phyloP scores from a whole-genome alignment of 1,140 invertebrate genomes.

The Macrotrachela quadricornifera region DNA sequence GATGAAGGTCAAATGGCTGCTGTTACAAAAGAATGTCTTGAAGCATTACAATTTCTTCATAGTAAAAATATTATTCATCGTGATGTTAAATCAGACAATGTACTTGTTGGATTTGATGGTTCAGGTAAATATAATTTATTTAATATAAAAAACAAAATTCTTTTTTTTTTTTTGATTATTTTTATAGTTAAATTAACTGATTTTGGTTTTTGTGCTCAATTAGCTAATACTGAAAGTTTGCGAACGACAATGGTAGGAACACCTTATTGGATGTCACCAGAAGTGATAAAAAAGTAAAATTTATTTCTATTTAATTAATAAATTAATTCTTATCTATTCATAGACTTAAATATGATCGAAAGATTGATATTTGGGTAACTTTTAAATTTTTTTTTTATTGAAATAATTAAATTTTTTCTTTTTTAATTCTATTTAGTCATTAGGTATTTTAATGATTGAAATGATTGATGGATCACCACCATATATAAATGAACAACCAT shows the following conservation, averaged over 20 bases:
- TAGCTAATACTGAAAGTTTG: constrained; percentile 20
- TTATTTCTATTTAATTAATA: too few relatives aligned
- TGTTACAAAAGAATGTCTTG: constrained; percentile 43
- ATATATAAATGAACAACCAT: constrained; percentile 27
- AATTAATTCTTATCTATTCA: too few relatives aligned
- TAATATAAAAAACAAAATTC: neutral
- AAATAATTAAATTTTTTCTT: constrained; percentile 12
- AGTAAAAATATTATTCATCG: constrained; percentile 11
- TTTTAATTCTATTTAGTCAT: constrained; percentile 29
- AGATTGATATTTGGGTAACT: neutral
- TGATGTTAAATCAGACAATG: constrained; percentile 33
- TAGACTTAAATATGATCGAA: too few relatives aligned
- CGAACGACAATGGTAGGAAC: constrained; percentile 30
- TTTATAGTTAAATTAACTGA: constrained; percentile 25
- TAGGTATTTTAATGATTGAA: constrained; percentile 31
- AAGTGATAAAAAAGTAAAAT: constrained; percentile 15
- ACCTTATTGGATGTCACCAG: constrained; percentile 30
- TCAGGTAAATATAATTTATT: neutral
- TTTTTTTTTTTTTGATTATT: neutral
- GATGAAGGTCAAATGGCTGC: constrained; percentile 30
- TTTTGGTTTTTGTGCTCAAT: constrained; percentile 32
- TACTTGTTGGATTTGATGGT: constrained; percentile 22
- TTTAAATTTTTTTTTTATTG: neutral
- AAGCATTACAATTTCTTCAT: constrained; percentile 43
- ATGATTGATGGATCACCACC: constrained; percentile 32